These are phyloP conservation scores for Neotoma lepida DNA, from an alignment of 2,113 vertebrate genomes.

Conservation along the genomic window DNA sequence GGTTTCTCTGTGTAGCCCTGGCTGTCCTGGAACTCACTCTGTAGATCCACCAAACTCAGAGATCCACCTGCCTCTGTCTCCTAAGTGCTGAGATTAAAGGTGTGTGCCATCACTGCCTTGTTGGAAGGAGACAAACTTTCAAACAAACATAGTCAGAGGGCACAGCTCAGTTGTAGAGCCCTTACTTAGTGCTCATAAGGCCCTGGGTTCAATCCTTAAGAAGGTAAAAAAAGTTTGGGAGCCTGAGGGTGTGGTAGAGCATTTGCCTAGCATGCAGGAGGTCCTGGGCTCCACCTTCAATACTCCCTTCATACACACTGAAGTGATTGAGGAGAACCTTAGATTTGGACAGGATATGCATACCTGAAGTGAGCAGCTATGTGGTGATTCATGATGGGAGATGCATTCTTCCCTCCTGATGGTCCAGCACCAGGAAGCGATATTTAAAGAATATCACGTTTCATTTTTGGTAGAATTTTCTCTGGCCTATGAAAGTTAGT, in stretches of 20 bases:
- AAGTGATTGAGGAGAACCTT: neutral
- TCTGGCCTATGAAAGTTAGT: neutral
- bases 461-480: neutral
- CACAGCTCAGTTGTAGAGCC: neutral
- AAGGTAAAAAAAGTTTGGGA: neutral
- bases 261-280: neutral
- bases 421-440: neutral
- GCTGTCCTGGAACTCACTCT: neutral
- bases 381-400: accelerated
- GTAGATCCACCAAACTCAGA: neutral
- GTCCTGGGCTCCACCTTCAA: neutral
- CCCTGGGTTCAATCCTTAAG: neutral
- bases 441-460: neutral
- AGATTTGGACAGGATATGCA: neutral
- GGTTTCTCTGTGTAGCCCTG: neutral
- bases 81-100: neutral
- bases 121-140: neutral
- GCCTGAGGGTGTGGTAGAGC: no score
- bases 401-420: accelerated
- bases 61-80: neutral
- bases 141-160: neutral
- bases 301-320: neutral
- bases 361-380: neutral
- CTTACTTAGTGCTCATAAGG: neutral
- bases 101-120: neutral